These are phyloP conservation scores for Atherinosoma microstoma DNA, from an alignment of 2,797 vertebrate genomes.

Conservation along the genomic window DNA sequence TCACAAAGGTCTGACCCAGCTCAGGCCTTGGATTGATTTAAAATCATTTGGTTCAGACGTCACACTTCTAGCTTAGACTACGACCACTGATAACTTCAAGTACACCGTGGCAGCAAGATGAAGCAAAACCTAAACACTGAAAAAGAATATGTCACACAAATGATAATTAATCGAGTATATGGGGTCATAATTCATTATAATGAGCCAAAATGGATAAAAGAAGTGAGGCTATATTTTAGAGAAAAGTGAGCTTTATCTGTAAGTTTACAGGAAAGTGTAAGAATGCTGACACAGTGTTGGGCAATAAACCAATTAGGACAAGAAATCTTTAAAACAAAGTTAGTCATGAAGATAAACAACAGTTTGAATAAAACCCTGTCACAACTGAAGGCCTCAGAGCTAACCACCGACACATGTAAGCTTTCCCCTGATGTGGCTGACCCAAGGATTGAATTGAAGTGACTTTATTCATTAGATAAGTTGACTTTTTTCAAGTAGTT, in stretches of 20 bases:
- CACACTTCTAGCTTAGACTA: conserved; percentile 84
- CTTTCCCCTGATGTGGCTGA: not conserved
- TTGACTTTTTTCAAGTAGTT: not conserved
- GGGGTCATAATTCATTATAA: conserved; percentile 48
- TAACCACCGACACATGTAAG: conserved; percentile 28
- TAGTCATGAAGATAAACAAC: conserved; percentile 27
- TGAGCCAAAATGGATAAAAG: conserved; percentile 34
- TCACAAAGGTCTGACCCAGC: conserved; percentile 57
- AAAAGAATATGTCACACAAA: conserved; percentile 71
- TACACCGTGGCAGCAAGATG: conserved; percentile 70
- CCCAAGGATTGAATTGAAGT: not conserved
- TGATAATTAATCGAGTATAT: conserved; percentile 61
- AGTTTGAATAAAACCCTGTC: conserved; percentile 17
- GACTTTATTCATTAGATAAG: not conserved
- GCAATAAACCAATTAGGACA: conserved; percentile 51
- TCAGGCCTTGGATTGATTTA: conserved; percentile 78
- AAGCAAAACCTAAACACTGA: conserved; percentile 73
- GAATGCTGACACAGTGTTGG: conserved; percentile 30
- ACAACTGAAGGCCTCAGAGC: conserved; percentile 21
- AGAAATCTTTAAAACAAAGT: conserved; percentile 23
- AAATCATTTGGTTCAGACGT: conserved; percentile 79
- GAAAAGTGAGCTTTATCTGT: conserved; percentile 31
- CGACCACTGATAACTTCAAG: conserved; percentile 79
- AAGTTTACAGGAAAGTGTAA: conserved; percentile 48
- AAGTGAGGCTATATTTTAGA: conserved; percentile 5